phyloP scores from a whole-genome alignment of 2,113 vertebrate genomes.

The Calcarius ornatus region DNA sequence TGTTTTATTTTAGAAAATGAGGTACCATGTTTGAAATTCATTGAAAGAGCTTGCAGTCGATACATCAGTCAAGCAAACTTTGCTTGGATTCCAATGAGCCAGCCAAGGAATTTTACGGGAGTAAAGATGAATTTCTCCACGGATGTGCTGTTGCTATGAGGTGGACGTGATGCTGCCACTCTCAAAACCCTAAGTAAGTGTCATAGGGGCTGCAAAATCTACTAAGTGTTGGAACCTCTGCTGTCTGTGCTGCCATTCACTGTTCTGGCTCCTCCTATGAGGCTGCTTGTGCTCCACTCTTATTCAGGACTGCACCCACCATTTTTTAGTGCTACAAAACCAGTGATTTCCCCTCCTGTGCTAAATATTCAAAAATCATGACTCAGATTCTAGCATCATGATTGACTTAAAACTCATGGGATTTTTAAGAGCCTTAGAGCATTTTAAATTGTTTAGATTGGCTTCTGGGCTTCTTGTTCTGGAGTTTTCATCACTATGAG shows the following conservation, averaged over 20 bases:
- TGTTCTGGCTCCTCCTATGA: background rate
- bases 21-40: background rate
- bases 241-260: background rate
- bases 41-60: background rate
- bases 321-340: background rate
- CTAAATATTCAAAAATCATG: background rate
- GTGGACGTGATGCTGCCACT: background rate
- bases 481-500: background rate
- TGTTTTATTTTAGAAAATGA: background rate
- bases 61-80: background rate
- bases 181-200: background rate
- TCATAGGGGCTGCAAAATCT: background rate
- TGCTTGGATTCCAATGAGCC: background rate
- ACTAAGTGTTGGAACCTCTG: background rate
- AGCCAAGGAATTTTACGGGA: background rate
- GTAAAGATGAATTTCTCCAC: background rate
- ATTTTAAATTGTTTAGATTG: background rate
- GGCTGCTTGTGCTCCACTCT: background rate
- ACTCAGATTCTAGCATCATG: background rate
- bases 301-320: background rate
- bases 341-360: background rate
- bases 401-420: background rate
- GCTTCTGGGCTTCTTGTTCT: background rate
- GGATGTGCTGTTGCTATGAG: background rate
- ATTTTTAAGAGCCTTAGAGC: background rate